phyloP scores from a whole-genome alignment of 2,888 invertebrate genomes.

The Himalopsyche tibetana region DNA sequence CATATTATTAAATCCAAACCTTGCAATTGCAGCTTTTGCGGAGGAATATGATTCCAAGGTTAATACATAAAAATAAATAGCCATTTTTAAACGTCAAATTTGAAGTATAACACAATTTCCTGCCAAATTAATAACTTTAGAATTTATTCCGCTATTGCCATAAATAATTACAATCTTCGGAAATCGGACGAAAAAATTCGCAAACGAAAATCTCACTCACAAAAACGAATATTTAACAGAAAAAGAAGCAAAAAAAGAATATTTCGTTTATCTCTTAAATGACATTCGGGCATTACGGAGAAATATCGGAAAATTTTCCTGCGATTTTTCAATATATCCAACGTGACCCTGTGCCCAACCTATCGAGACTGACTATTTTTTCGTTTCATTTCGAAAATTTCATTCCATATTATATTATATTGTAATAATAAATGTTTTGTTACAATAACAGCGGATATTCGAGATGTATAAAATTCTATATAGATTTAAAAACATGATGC shows the following conservation, averaged over 20 bases:
- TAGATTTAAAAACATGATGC: too few species aligned
- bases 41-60: too few species aligned
- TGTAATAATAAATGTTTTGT: too few species aligned
- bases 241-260: background rate
- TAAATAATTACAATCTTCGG: background rate
- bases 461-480: too few species aligned
- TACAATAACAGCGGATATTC: too few species aligned
- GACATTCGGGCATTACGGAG: constrained; percentile 4
- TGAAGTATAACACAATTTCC: background rate
- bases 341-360: background rate
- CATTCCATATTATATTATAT: too few species aligned
- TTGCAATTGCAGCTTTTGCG: too few species aligned
- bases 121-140: background rate
- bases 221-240: constrained; percentile 21
- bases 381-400: too few species aligned
- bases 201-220: background rate
- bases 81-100: too few species aligned
- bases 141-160: background rate
- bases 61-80: too few species aligned
- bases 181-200: constrained; percentile 4
- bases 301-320: constrained; percentile 12
- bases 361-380: background rate
- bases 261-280: constrained; percentile 20
- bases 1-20: too few species aligned
- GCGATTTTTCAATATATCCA: constrained; percentile 14